A percentile compares a stretch with the other conserved stretches of the same genome.
Evolutionary conservation across 1,140 invertebrate species (phyloP).

Genomic region (Steinernema khuongi): DNA sequence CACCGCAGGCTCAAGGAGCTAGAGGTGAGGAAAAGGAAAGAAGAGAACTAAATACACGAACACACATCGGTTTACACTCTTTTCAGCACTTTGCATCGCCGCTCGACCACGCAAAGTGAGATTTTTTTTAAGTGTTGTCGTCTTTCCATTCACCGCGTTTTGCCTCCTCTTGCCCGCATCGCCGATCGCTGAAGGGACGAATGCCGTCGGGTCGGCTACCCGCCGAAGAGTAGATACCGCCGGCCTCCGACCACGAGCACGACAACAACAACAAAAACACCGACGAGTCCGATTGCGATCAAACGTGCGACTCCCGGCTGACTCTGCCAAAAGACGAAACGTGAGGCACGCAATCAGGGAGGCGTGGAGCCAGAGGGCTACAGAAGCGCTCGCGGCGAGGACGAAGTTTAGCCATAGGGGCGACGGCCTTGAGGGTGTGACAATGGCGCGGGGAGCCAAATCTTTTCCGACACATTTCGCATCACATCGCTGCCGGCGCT

Average conservation of each 20-base stretch:
- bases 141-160: background rate
- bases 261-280: background rate
- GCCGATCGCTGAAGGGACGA: background rate
- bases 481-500: background rate
- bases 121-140: background rate
- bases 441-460: background rate
- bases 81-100: background rate
- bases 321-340: background rate
- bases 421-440: background rate
- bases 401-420: background rate
- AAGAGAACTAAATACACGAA: background rate
- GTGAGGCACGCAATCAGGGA: background rate
- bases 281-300: background rate
- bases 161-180: background rate
- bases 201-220: background rate
- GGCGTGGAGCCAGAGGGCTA: background rate
- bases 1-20: background rate
- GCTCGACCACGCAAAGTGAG: background rate
- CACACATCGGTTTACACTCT: background rate
- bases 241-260: background rate
- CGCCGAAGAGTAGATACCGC: background rate
- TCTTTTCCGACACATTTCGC: constrained; percentile 2
- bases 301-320: background rate
- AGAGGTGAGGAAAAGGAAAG: background rate
- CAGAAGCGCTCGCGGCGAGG: background rate